phyloP scores from a whole-genome alignment of 2,113 vertebrate genomes.

The Hippocampus abdominalis region DNA sequence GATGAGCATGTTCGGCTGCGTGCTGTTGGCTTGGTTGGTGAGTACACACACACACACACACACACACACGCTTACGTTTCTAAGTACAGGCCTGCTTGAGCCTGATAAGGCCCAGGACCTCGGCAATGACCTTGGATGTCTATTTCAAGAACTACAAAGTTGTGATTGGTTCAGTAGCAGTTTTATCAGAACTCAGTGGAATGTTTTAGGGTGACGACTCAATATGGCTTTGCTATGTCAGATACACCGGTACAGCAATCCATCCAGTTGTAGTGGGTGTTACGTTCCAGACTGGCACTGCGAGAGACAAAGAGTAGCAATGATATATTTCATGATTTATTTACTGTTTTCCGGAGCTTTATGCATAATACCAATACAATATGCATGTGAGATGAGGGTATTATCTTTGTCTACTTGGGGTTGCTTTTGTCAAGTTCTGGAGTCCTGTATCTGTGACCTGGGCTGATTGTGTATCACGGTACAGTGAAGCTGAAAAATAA shows the following conservation, averaged over 20 bases:
- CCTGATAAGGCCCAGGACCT: constrained; percentile 10
- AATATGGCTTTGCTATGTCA: background rate
- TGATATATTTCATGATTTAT: too few relatives aligned
- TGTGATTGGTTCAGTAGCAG: background rate
- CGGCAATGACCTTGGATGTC: constrained; percentile 23
- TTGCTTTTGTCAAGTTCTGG: too few relatives aligned
- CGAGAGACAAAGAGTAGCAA: too few relatives aligned
- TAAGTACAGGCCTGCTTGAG: constrained; percentile 23
- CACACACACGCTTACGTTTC: constrained; percentile 11
- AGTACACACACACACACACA: constrained; percentile 37
- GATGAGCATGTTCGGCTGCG: constrained; percentile 68
- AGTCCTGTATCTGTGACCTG: too few relatives aligned
- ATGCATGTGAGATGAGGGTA: too few relatives aligned
- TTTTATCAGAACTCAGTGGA: constrained; percentile 1
- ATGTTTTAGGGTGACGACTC: background rate
- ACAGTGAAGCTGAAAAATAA: too few relatives aligned
- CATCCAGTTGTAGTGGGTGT: too few relatives aligned
- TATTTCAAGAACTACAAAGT: constrained; percentile 24
- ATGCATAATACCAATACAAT: too few relatives aligned
- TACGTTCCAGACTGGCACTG: too few relatives aligned
- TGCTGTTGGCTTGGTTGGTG: constrained; percentile 69
- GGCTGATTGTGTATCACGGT: too few relatives aligned
- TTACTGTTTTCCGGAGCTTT: too few relatives aligned
- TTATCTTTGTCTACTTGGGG: too few relatives aligned
- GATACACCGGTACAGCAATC: background rate